Evolutionary conservation across 1,140 invertebrate genomes (phyloP).

Genomic region (Drosophila santomea): DNA sequence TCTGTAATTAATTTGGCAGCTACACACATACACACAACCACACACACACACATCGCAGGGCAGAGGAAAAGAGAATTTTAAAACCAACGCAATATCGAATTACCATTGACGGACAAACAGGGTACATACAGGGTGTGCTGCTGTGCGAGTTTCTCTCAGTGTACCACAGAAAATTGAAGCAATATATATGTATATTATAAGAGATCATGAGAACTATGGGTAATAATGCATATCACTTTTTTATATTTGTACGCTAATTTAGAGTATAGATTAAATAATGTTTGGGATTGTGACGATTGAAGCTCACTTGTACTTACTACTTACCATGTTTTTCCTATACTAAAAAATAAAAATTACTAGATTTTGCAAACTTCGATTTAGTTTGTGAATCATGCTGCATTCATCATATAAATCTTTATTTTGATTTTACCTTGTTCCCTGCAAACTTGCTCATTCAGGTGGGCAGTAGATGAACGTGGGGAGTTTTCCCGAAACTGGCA

Average conservation of each 20-base stretch:
- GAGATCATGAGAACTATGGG: too few species aligned
- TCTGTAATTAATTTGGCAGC: constrained; percentile 81
- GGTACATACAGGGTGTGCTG: constrained; percentile 45
- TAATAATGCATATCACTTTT: too few species aligned
- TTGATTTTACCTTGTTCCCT: background rate
- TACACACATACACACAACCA: constrained; percentile 38
- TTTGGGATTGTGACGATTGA: too few species aligned
- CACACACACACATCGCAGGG: constrained; percentile 18
- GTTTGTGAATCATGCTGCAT: too few species aligned
- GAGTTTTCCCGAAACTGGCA: constrained; percentile 12
- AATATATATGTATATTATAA: too few species aligned
- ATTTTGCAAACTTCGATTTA: background rate
- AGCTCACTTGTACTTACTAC: too few species aligned
- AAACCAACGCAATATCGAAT: constrained; percentile 72
- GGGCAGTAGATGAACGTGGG: constrained; percentile 23
- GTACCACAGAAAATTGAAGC: background rate
- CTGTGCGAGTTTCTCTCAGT: constrained; percentile 5
- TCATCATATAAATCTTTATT: too few species aligned
- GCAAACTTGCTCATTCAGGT: constrained; percentile 1
- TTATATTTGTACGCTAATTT: too few species aligned
- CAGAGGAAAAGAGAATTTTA: constrained; percentile 68
- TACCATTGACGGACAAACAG: constrained; percentile 62
- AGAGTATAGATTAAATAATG: too few species aligned
- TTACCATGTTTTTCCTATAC: too few species aligned
- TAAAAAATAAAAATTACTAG: too few species aligned